Conservation (phyloP, 2,113 vertebrate species). For the Silurus glanis region DNA sequence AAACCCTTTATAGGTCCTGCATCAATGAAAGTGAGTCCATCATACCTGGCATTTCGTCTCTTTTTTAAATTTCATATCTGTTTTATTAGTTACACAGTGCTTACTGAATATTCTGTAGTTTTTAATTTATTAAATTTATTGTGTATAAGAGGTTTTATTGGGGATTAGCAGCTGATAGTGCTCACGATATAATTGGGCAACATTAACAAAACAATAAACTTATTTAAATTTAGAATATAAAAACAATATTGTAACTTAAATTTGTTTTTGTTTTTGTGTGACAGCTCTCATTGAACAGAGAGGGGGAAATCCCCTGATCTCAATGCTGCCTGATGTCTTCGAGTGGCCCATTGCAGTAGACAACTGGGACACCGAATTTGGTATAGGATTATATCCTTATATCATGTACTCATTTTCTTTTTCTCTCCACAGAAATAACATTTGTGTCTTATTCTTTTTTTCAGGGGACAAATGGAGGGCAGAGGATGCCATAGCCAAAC, state of each 20-base stretch:
- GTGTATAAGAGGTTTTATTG: background rate
- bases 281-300: slow-evolving; percentile 83
- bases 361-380: slow-evolving; percentile 79
- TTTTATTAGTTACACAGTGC: background rate
- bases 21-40: slow-evolving; percentile 87
- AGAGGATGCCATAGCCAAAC: slow-evolving; percentile 80
- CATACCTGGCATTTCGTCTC: background rate
- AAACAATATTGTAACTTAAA: background rate
- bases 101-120: background rate
- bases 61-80: background rate
- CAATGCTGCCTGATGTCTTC: slow-evolving; percentile 75
- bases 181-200: too few relatives aligned
- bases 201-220: too few relatives aligned
- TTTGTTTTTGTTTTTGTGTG: background rate
- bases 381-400: slow-evolving; percentile 62
- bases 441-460: background rate
- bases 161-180: background rate
- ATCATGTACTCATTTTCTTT: background rate
- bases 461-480: slow-evolving; percentile 80
- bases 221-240: too few relatives aligned
- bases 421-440: background rate
- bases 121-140: background rate
- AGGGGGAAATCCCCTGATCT: slow-evolving; percentile 81
- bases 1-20: slow-evolving; percentile 89
- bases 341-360: slow-evolving; percentile 89